Conservation (phyloP, 2,888 invertebrate genomes). For the Mylabris sibirica region DNA sequence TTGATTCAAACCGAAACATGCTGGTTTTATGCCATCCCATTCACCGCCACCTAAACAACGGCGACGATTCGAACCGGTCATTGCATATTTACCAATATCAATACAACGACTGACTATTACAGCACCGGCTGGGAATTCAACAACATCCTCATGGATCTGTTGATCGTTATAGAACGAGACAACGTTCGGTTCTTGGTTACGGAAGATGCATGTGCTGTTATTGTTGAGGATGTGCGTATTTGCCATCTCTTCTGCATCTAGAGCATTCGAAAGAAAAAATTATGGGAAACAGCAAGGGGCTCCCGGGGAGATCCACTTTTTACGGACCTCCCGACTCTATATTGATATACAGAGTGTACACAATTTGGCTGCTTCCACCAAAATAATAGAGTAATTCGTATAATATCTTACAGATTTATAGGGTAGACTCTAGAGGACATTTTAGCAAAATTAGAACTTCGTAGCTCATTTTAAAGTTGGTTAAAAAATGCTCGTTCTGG, state of each 20-base stretch:
- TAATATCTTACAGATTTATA: no score
- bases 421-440: no score
- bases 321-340: no score
- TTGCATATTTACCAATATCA: slow-evolving; percentile 86
- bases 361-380: not conserved
- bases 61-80: slow-evolving; percentile 75
- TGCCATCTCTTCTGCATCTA: slow-evolving; percentile 55
- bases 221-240: slow-evolving; percentile 48
- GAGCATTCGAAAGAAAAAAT: slow-evolving; percentile 25
- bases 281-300: no score
- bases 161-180: slow-evolving; percentile 83
- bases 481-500: no score
- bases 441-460: no score
- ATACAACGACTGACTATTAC: slow-evolving; percentile 71
- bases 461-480: no score
- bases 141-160: slow-evolving; percentile 76
- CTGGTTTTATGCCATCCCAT: slow-evolving; percentile 82
- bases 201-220: slow-evolving; percentile 79
- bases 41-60: slow-evolving; percentile 81
- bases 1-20: slow-evolving; percentile 83
- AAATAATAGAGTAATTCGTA: no score
- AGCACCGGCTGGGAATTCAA: slow-evolving; percentile 80
- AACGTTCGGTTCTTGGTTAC: slow-evolving; percentile 80
- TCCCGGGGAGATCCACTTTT: no score
- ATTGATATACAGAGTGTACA: no score